Conservation (phyloP, 2,113 vertebrate species). For the Lasiurus borealis region DNA sequence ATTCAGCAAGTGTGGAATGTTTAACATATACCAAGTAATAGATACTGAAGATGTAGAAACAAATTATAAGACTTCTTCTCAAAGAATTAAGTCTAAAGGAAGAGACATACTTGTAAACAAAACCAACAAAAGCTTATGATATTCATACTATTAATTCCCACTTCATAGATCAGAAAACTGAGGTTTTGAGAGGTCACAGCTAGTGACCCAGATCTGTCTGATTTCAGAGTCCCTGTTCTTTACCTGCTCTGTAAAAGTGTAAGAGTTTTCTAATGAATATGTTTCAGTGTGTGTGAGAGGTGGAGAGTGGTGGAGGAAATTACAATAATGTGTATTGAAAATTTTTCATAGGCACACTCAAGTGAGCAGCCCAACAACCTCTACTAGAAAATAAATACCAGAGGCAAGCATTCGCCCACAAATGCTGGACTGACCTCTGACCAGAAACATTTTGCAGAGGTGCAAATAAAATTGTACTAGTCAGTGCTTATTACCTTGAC, state of each 20-base stretch:
- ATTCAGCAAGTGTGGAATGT: background rate
- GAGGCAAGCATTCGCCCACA: constrained; percentile 6
- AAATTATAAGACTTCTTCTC: background rate
- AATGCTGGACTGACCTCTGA: constrained; percentile 52
- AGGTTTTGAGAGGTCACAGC: background rate
- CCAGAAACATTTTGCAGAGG: constrained; percentile 2
- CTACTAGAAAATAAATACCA: background rate
- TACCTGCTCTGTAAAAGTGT: background rate
- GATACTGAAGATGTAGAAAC: background rate
- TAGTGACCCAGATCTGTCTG: background rate
- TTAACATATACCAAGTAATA: background rate
- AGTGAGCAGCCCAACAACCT: background rate
- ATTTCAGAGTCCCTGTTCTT: background rate
- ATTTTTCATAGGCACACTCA: background rate
- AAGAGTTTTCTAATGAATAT: background rate
- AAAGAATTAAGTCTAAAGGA: background rate
- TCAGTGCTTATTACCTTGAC: constrained; percentile 59
- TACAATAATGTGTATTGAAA: background rate
- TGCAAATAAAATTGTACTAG: constrained; percentile 52
- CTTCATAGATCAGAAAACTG: background rate
- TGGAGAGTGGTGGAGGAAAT: background rate
- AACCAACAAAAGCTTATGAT: background rate
- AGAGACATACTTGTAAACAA: background rate
- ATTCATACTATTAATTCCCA: background rate
- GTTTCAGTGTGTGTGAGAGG: background rate